Conservation (phyloP, 2,797 vertebrate species). For the Gadopsis marmoratus region DNA sequence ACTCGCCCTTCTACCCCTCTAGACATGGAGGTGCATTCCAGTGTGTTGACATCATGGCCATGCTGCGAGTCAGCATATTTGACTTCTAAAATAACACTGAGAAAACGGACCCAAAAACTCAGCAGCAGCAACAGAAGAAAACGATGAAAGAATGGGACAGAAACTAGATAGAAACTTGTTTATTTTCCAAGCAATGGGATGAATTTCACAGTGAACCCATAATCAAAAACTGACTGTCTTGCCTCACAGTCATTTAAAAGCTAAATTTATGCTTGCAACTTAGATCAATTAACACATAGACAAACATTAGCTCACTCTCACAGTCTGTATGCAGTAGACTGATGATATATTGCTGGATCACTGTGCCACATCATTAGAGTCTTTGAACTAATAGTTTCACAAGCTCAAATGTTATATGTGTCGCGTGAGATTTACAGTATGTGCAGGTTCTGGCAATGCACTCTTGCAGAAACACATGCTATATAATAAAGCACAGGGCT, state of each 20-base stretch:
- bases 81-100: constrained; percentile 47
- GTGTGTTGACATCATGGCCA: constrained; percentile 62
- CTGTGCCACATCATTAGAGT: constrained; percentile 43
- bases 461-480: constrained; percentile 30
- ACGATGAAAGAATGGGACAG: not conserved
- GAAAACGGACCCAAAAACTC: constrained; percentile 19
- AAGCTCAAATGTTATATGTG: constrained; percentile 46
- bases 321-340: constrained; percentile 7
- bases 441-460: constrained; percentile 36
- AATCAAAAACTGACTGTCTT: constrained; percentile 23
- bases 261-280: constrained; percentile 19
- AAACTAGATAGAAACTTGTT: not conserved
- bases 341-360: constrained; percentile 41
- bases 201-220: not conserved
- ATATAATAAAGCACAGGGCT: not conserved
- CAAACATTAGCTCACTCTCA: constrained; percentile 24
- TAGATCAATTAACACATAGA: constrained; percentile 40
- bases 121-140: not conserved
- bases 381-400: constrained; percentile 54
- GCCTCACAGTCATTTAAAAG: constrained; percentile 20
- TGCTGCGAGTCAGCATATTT: constrained; percentile 64
- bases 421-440: constrained; percentile 54
- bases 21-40: constrained; percentile 63
- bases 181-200: constrained; percentile 17
- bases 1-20: constrained; percentile 38